Evolutionary conservation across 2,113 vertebrate species (phyloP).

Genomic region (Pedionomus torquatus): DNA sequence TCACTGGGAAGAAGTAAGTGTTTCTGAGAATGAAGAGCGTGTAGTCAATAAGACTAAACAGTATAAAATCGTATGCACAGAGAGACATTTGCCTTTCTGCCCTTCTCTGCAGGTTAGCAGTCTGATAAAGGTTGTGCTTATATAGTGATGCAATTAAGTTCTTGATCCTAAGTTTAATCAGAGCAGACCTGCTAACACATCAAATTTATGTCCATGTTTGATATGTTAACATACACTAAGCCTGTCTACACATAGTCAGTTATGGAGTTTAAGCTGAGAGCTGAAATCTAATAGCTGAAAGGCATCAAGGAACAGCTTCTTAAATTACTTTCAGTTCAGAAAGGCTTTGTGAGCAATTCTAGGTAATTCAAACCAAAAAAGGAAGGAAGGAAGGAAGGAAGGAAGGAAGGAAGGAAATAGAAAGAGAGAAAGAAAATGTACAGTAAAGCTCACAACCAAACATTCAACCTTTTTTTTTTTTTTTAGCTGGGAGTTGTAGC

Average conservation of each 20-base stretch:
- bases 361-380: background rate
- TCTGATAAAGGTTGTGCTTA: background rate
- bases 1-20: background rate
- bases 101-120: background rate
- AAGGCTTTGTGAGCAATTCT: background rate
- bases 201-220: constrained; percentile 31
- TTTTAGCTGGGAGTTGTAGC: background rate
- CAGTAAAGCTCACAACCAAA: too few species aligned
- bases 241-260: constrained; percentile 20
- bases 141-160: constrained; percentile 22
- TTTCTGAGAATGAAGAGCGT: background rate
- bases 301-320: background rate
- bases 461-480: too few species aligned
- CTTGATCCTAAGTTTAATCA: constrained; percentile 35
- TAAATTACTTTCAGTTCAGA: background rate
- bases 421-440: too few species aligned
- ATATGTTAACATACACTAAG: constrained; percentile 36
- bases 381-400: too few species aligned
- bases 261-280: background rate
- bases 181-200: constrained; percentile 21
- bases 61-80: background rate
- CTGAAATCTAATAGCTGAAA: constrained; percentile 10
- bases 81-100: background rate
- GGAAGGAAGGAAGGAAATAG: too few species aligned
- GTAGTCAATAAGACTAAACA: background rate